Base-by-base conservation (phyloP, 2,113 vertebrate species). In the Myxocyprinus asiaticus region DNA sequence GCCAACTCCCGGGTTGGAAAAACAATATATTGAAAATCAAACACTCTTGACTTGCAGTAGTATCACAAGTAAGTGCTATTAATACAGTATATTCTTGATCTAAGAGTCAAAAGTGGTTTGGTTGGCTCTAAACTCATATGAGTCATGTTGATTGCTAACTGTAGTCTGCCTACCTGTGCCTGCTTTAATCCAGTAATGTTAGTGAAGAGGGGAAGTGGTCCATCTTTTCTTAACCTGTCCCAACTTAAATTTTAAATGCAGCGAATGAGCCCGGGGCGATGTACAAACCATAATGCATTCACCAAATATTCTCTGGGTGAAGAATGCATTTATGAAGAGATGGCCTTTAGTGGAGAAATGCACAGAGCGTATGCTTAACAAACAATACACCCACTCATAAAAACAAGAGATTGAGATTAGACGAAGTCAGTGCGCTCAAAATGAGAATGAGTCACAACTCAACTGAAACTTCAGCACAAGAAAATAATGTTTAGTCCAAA, bases 261-360 rank as follows among this genome's bases (percentile, higher is more conserved):
- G 90, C 88, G 87, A 91, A 90, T 88, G 87, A 82, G 91, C 91
- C 91, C 42, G 56, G 44, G 90, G 91, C 86, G 85, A 91, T 86
- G 87, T 89, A 90, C 90, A 90, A 94, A 91, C 92, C 91, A 90
- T 93, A 91, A 92, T 91, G 91, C 91, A 91, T 93, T 92, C 90
- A 89, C 91, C 92, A 93, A 92, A 93, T 90, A 91, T 90, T 92
- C 89, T 91, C 87, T 88, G 83, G 85, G 89, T 90, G 90, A 90
- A 92, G 92, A 90, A 90, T 89, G 90, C 91, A 92, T 92, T 92
- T 91, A 89, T 85, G 80, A 88, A 91, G 90, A 92, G 91, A 90
- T 91, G 90, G 89, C 90, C 92, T 93, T 92, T 90, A 91, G 92
- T 89, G 72, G 86, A 90, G 86, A 86, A 90, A 89, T 87, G 89